phyloP scores from a whole-genome alignment of 2,797 vertebrate genomes.

The Nyctibius grandis region DNA sequence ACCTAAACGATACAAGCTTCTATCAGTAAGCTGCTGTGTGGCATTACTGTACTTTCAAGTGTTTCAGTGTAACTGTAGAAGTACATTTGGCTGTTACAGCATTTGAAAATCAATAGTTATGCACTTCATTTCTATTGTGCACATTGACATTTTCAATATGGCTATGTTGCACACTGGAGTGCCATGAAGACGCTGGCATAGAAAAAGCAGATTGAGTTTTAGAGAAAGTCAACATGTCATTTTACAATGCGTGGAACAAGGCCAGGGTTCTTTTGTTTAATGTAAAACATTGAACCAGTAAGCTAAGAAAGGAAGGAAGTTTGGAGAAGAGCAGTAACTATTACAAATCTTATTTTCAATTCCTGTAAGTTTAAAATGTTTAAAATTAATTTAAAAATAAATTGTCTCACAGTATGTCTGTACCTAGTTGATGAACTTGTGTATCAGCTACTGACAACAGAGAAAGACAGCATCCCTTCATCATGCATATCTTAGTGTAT shows the following conservation, averaged over 20 bases:
- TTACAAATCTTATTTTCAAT: neutral
- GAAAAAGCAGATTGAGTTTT: neutral
- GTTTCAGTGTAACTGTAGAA: neutral
- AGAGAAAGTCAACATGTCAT: neutral
- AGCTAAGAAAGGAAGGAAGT: neutral
- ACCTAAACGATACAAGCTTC: neutral
- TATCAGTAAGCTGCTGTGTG: neutral
- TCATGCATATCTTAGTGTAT: neutral
- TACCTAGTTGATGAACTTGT: neutral
- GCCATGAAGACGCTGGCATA: rapidly evolving
- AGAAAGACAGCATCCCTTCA: neutral
- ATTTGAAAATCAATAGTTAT: slow-evolving; percentile 21
- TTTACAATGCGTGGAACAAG: neutral
- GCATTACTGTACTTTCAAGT: neutral
- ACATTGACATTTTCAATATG: neutral
- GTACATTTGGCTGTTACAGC: neutral
- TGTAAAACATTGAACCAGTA: neutral
- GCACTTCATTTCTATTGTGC: neutral
- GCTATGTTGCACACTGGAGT: neutral
- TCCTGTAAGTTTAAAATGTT: neutral
- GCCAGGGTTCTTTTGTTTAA: neutral
- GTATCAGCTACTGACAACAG: neutral
- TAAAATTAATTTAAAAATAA: neutral
- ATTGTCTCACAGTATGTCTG: neutral
- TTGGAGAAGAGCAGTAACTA: neutral